Evolutionary conservation across 2,888 invertebrate species (phyloP).

Genomic region (Himalopsyche anomala): DNA sequence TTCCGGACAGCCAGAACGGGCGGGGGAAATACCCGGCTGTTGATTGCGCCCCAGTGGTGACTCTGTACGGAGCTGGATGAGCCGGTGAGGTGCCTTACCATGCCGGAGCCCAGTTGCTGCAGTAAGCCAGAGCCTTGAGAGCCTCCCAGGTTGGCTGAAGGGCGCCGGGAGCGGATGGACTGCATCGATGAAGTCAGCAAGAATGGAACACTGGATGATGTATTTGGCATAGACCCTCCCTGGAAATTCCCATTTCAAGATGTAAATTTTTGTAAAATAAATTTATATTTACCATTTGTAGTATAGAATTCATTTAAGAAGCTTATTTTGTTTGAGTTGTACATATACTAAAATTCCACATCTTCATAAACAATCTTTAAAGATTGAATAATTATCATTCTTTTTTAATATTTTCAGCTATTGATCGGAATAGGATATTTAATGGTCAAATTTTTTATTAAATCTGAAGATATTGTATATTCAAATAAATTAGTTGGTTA

Average conservation of each 20-base stretch:
- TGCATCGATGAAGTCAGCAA: constrained; percentile 88
- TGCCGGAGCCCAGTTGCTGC: constrained; percentile 93
- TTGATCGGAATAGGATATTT: not conserved
- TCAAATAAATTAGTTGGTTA: no score
- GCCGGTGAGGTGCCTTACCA: constrained; percentile 91
- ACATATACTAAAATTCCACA: constrained; percentile 48
- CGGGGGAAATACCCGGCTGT: constrained; percentile 69
- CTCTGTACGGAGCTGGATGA: constrained; percentile 80
- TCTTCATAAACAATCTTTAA: not conserved
- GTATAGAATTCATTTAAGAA: no score
- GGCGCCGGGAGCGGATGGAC: constrained; percentile 85
- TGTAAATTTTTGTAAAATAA: constrained; percentile 1
- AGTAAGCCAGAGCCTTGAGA: constrained; percentile 86
- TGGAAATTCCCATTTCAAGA: constrained; percentile 71
- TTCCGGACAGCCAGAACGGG: constrained; percentile 81
- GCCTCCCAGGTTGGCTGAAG: constrained; percentile 83
- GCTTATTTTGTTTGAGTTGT: no score
- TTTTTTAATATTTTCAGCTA: not conserved
- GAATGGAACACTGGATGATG: constrained; percentile 92
- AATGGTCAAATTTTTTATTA: no score
- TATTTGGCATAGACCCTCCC: constrained; percentile 94
- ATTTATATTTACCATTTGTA: not conserved
- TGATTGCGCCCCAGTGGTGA: constrained; percentile 75
- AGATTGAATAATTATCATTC: not conserved
- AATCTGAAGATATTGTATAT: no score